Conservation (phyloP, 2,888 invertebrate genomes). For the Cryptophagus acutangulus region DNA sequence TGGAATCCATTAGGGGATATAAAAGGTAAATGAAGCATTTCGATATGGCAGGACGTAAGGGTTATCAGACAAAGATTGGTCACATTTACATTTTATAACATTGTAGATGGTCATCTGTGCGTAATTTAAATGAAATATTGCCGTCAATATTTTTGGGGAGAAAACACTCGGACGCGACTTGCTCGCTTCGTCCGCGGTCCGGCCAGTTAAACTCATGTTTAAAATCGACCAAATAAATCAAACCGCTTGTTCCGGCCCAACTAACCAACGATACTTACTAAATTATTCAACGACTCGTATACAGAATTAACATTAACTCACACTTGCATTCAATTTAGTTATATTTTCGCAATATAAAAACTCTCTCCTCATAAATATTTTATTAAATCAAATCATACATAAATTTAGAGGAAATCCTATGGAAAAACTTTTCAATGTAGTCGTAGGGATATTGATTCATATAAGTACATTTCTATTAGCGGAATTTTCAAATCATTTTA, state of each 20-base stretch:
- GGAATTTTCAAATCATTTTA: too few species aligned
- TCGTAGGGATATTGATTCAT: too few species aligned
- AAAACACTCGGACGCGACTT: slow-evolving; percentile 18
- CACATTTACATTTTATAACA: slow-evolving; percentile 45
- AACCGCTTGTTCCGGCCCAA: slow-evolving; percentile 1
- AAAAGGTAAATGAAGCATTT: slow-evolving; percentile 46
- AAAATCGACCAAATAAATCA: slow-evolving; percentile 14
- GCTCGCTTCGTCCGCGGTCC: slow-evolving; percentile 17
- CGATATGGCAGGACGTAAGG: slow-evolving; percentile 39
- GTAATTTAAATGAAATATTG: slow-evolving; percentile 43
- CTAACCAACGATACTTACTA: slow-evolving; percentile 2
- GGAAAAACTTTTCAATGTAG: too few species aligned
- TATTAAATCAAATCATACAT: too few species aligned
- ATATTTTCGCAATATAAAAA: too few species aligned
- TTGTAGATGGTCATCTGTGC: slow-evolving; percentile 43
- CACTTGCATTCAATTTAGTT: too few species aligned
- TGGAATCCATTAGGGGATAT: slow-evolving; percentile 38
- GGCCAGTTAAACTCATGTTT: slow-evolving; percentile 23
- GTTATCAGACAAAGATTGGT: slow-evolving; percentile 39
- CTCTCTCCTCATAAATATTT: too few species aligned
- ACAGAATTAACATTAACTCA: slow-evolving; percentile 2
- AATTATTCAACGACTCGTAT: slow-evolving; percentile 8
- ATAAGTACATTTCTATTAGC: too few species aligned
- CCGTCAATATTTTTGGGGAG: slow-evolving; percentile 31
- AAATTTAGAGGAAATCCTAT: too few species aligned